Percentiles rank a stretch among this genome's conserved stretches.
These are phyloP conservation scores for Cliona cf. orientalis DNA, from an alignment of 37 sponge, comb jelly and placozoan species.

Conservation along the genomic window DNA sequence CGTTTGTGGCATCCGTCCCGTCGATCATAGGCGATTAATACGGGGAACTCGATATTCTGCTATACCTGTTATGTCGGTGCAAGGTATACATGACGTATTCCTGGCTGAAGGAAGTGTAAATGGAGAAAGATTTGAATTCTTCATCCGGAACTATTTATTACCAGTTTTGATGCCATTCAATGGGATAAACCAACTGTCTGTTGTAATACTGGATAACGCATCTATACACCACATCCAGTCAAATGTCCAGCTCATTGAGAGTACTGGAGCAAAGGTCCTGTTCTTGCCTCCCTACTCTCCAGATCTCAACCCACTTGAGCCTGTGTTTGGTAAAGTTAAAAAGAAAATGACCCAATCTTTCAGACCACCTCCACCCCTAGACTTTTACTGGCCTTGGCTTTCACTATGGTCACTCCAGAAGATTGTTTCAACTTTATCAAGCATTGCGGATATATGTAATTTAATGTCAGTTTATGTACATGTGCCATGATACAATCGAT, in stretches of 20 bases:
- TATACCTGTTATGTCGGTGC: slow-evolving; percentile 6
- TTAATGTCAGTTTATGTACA: too few relatives aligned
- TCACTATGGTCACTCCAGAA: neutral
- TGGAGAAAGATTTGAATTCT: slow-evolving; percentile 3
- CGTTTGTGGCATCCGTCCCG: neutral
- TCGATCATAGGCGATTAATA: neutral
- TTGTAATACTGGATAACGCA: slow-evolving; percentile 27
- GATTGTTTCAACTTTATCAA: too few relatives aligned
- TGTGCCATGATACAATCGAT: too few relatives aligned
- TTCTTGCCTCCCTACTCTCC: slow-evolving; percentile 13
- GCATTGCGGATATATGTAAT: too few relatives aligned
- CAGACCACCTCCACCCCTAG: too few relatives aligned
- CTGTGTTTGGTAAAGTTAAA: neutral
- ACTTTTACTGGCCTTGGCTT: neutral
- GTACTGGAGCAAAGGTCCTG: neutral
- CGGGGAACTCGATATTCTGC: slow-evolving; percentile 26
- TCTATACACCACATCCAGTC: slow-evolving; percentile 4
- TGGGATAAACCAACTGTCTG: neutral
- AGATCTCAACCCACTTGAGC: slow-evolving; percentile 7
- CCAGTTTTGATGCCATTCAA: slow-evolving; percentile 12
- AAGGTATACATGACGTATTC: slow-evolving; percentile 6
- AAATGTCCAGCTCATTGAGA: neutral
- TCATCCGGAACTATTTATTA: neutral
- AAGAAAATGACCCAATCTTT: neutral
- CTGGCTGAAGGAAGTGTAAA: too few relatives aligned